Evolutionary conservation across 2,888 invertebrate species (phyloP), one percentile per base, ranked within the genome.

Genomic region (Criorhina ranunculi): DNA sequence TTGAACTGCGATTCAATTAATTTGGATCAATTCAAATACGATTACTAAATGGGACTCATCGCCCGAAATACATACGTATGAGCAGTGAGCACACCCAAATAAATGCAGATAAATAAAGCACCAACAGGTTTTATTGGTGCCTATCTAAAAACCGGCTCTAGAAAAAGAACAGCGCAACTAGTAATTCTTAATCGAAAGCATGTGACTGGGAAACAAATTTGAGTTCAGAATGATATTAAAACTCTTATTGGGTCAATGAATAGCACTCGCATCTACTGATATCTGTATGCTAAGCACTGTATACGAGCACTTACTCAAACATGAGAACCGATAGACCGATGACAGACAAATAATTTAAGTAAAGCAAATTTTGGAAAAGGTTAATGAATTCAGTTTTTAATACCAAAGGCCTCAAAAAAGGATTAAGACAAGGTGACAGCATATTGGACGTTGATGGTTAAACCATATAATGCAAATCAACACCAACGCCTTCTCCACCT

Each of bases 101-200:
- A n/a, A n/a, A 15, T 15, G 12, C 1, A 53, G 33, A 53, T 53
- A 29, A 51, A 15, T 53, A 53, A 33, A 53, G 4, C 31, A 12
- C 31, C 15, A 53, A 33, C 53, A 31, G 53, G 53, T 53, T 53
- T 31, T 33, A 53, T 12, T 17, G 12, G 1, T 33, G 53, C 15
- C 53, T 33, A 53, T 33, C 53, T 53, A 33, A 12, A 53, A 53
- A 53, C 53, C 33, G 31, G 53, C 53, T 53, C 12, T 6, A 12
- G 12, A 6, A 5, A 9, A 12, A 15, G 31, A 53, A 15, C 15
- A 33, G 33, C 31, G 17, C 33, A 55, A n/a, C n/a, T n/a, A n/a
- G n/a, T 55, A 55, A 17, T n/a, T 17, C 17, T 17, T 4, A 35
- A 11, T 53, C 31, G 53, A 31, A 7, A 8, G 12, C 12, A 31